Conservation (phyloP, 2,113 vertebrate genomes). For the Notothenia rossii region DNA sequence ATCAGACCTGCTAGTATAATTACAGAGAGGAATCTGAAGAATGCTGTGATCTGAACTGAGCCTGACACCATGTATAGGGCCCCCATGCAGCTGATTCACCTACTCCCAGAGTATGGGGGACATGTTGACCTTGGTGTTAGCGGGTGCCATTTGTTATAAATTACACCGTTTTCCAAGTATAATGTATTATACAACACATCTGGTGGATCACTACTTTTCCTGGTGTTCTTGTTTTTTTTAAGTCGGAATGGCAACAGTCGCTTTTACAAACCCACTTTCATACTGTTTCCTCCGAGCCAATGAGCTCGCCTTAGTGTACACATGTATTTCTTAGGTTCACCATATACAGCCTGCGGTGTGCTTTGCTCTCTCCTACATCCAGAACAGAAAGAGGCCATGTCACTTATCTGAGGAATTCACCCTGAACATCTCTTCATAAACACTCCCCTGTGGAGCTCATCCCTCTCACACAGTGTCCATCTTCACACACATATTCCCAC, state of each 20-base stretch:
- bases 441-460: constrained; percentile 74
- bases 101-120: constrained; percentile 14
- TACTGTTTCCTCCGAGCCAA: not conserved
- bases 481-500: constrained; percentile 20
- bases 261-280: not conserved
- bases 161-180: constrained; percentile 3
- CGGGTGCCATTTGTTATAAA: constrained; percentile 10
- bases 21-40: constrained; percentile 75
- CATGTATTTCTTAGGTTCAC: constrained; percentile 53
- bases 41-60: constrained; percentile 74
- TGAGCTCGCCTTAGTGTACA: not conserved
- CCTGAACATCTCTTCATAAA: constrained; percentile 77
- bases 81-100: constrained; percentile 62
- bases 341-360: constrained; percentile 52
- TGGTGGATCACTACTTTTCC: not conserved
- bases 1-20: constrained; percentile 68
- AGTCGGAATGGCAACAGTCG: not conserved
- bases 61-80: constrained; percentile 64
- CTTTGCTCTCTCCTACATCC: constrained; percentile 38
- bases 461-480: constrained; percentile 27
- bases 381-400: constrained; percentile 60
- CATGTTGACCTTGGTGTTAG: constrained; percentile 36
- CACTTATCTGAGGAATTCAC: constrained; percentile 83
- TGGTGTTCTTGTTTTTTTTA: constrained; percentile 6
- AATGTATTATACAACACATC: not conserved